Evolutionary conservation across 2,113 vertebrate genomes (phyloP).

Genomic region (Sphyrna mokarran): DNA sequence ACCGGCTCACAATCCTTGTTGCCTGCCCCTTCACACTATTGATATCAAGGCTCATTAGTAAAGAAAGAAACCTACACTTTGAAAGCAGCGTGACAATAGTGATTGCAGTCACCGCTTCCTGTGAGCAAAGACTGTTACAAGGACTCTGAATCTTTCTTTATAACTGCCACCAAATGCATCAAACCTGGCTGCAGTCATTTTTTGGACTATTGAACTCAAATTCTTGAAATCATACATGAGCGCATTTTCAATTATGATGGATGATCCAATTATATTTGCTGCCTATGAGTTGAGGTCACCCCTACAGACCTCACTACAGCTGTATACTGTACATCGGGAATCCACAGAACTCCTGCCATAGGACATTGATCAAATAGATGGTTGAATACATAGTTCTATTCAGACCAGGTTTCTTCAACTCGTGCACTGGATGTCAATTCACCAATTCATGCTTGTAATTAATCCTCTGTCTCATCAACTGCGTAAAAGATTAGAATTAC

Average conservation of each 20-base stretch:
- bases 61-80: neutral
- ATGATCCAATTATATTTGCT: neutral
- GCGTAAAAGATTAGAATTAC: neutral
- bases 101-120: neutral
- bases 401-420: neutral
- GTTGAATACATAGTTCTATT: neutral
- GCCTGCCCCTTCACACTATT: neutral
- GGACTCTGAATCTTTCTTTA: neutral
- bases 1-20: neutral
- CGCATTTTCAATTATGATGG: constrained; percentile 29
- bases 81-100: neutral
- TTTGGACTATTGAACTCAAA: neutral
- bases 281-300: neutral
- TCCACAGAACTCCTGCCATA: neutral
- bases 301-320: neutral
- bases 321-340: neutral
- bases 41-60: neutral
- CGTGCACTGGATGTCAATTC: neutral
- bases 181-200: neutral
- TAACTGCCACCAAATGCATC: neutral
- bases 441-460: neutral
- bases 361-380: neutral
- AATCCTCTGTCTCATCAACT: neutral
- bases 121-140: neutral
- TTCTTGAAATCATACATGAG: neutral